A percentile compares a stretch with the other conserved stretches of the same genome.
Evolutionary conservation across 2,888 invertebrate species (phyloP).

Genomic region (Thymelicus lineola): DNA sequence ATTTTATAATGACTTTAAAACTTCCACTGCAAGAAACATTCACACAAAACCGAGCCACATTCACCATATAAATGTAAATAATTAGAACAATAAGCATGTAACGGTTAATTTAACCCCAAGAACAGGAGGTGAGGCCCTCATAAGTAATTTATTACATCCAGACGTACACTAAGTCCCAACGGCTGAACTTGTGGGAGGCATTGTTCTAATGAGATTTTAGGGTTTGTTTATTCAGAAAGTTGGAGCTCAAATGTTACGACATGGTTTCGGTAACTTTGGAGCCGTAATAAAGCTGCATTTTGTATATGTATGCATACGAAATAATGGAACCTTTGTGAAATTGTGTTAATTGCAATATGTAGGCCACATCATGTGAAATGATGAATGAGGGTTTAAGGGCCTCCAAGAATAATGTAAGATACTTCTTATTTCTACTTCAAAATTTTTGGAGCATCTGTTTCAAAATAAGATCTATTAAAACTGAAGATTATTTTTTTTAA

Average conservation of each 20-base stretch:
- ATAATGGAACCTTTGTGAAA: conserved; percentile 1
- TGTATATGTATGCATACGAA: neutral
- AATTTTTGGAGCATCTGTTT: too few relatives aligned
- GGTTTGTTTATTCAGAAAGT: conserved; percentile 25
- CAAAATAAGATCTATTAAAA: too few relatives aligned
- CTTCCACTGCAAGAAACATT: neutral
- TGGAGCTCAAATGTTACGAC: neutral
- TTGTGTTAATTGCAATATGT: neutral
- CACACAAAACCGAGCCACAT: too few relatives aligned
- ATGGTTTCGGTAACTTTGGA: neutral
- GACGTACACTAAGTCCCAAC: conserved; percentile 6
- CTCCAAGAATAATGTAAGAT: too few relatives aligned
- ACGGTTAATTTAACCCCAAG: conserved; percentile 20
- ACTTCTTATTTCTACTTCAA: too few relatives aligned
- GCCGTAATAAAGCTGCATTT: neutral
- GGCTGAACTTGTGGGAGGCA: conserved; percentile 13
- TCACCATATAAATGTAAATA: neutral
- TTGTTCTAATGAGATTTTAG: conserved; percentile 30
- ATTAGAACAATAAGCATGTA: conserved; percentile 8
- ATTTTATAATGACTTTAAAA: too few relatives aligned
- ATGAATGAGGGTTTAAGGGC: neutral
- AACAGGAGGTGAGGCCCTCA: conserved; percentile 2
- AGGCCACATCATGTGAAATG: neutral
- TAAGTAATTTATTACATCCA: conserved; percentile 23
- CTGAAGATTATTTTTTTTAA: too few relatives aligned